Evolutionary conservation across 2,797 vertebrate genomes (phyloP).

Genomic region (Sebastes matsubarae): DNA sequence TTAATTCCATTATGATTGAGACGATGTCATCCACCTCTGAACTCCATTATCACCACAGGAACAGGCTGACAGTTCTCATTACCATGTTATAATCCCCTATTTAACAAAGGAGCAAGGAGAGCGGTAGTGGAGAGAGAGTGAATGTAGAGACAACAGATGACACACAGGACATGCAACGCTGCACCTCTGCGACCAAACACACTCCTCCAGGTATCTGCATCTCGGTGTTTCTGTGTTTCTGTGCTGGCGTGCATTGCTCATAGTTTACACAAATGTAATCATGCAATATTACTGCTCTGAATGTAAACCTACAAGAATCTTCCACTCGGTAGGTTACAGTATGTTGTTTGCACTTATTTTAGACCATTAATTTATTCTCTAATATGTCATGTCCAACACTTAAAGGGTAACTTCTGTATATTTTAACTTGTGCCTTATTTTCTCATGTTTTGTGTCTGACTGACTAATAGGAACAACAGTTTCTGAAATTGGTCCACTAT

Average conservation of each 20-base stretch:
- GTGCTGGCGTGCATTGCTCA: not conserved
- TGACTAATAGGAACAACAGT: too few relatives aligned
- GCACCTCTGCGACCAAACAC: conserved; percentile 35
- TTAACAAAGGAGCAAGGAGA: conserved; percentile 67
- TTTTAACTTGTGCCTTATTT: too few relatives aligned
- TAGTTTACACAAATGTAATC: conserved; percentile 7
- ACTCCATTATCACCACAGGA: conserved; percentile 81
- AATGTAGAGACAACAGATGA: conserved; percentile 53
- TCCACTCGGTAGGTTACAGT: not conserved
- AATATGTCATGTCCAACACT: not conserved
- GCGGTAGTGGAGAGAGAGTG: conserved; percentile 23
- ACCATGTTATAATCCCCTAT: conserved; percentile 79
- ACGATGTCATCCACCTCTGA: conserved; percentile 81
- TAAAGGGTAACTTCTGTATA: not conserved
- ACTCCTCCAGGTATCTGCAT: conserved; percentile 18
- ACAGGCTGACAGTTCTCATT: conserved; percentile 80
- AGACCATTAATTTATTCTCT: not conserved
- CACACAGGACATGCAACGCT: conserved; percentile 48
- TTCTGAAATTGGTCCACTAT: not conserved
- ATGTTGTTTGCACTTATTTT: conserved; percentile 11
- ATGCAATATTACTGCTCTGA: not conserved
- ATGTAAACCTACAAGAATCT: conserved; percentile 10
- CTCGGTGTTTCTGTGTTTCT: not conserved
- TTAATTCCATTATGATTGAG: conserved; percentile 83
- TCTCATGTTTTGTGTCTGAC: too few relatives aligned